These are phyloP conservation scores for Dynastes tityus DNA, from an alignment of 2,888 invertebrate species.

Conservation along the genomic window DNA sequence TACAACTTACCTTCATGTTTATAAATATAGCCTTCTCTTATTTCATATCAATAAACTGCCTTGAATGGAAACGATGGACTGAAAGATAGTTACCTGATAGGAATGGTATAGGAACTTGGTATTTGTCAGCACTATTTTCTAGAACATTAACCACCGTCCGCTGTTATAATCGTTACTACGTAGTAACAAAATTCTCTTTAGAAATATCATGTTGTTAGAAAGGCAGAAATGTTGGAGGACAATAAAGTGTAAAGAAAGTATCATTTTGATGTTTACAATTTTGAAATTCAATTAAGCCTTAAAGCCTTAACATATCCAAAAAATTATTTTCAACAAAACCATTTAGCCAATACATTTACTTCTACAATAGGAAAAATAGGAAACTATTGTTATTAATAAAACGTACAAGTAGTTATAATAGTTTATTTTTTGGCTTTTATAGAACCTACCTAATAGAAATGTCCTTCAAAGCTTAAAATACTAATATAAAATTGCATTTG, in stretches of 20 bases:
- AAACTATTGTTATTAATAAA: slow-evolving; percentile 2
- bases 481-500: neutral
- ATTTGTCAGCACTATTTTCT: slow-evolving; percentile 52
- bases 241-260: slow-evolving; percentile 46
- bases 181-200: slow-evolving; percentile 25
- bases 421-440: slow-evolving; percentile 5
- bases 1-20: slow-evolving; percentile 2
- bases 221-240: slow-evolving; percentile 50
- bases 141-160: slow-evolving; percentile 55
- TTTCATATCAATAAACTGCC: slow-evolving; percentile 64
- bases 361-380: neutral
- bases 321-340: slow-evolving; percentile 4
- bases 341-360: neutral
- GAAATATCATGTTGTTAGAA: slow-evolving; percentile 28
- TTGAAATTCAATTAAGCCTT: slow-evolving; percentile 21
- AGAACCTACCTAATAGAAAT: neutral
- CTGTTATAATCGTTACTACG: slow-evolving; percentile 39
- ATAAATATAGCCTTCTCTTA: slow-evolving; percentile 50
- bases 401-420: neutral
- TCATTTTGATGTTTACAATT: slow-evolving; percentile 22
- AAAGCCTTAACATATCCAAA: slow-evolving; percentile 18
- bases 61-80: slow-evolving; percentile 64
- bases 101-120: slow-evolving; percentile 56
- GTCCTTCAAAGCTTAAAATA: slow-evolving; percentile 15
- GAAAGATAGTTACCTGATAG: slow-evolving; percentile 64